phyloP scores from a whole-genome alignment of 2,888 invertebrate species.

The Empis stercorea region DNA sequence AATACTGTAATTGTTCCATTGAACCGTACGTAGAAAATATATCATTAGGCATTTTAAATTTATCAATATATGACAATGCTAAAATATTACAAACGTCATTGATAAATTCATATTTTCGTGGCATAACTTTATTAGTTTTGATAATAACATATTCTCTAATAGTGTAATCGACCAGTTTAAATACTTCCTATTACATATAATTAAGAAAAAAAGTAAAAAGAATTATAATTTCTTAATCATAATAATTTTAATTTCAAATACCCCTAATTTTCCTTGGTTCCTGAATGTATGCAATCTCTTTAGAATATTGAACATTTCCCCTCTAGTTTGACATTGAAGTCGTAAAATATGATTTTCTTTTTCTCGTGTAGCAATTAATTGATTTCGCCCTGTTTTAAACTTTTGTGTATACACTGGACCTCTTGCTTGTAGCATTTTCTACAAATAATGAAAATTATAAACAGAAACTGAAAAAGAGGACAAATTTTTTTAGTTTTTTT shows the following conservation, averaged over 20 bases:
- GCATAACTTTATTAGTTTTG: slow-evolving; percentile 31
- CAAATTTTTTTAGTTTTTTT: too few species aligned
- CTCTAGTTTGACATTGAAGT: slow-evolving; percentile 27
- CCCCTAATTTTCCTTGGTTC: neutral
- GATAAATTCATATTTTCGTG: slow-evolving; percentile 32
- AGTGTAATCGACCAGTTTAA: too few species aligned
- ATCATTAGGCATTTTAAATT: slow-evolving; percentile 8
- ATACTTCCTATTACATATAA: too few species aligned
- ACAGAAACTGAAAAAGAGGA: too few species aligned
- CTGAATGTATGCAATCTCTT: slow-evolving; percentile 12
- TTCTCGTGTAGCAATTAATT: slow-evolving; percentile 16
- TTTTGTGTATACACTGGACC: slow-evolving; percentile 26
- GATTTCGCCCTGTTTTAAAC: slow-evolving; percentile 20
- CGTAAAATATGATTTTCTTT: slow-evolving; percentile 21
- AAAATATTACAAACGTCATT: slow-evolving; percentile 31
- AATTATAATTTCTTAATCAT: too few species aligned
- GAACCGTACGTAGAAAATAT: neutral
- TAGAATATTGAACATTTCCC: slow-evolving; percentile 24
- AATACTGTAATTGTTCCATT: neutral
- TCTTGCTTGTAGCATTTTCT: slow-evolving; percentile 31
- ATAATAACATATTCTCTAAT: slow-evolving; percentile 20
- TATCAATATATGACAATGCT: slow-evolving; percentile 27
- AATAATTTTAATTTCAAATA: slow-evolving; percentile 3
- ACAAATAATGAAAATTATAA: neutral
- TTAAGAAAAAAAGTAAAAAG: too few species aligned